Percentiles rank a stretch among this genome's conserved stretches.
phyloP scores from a whole-genome alignment of 2,113 vertebrate genomes.

The Dryoscopus gambensis region DNA sequence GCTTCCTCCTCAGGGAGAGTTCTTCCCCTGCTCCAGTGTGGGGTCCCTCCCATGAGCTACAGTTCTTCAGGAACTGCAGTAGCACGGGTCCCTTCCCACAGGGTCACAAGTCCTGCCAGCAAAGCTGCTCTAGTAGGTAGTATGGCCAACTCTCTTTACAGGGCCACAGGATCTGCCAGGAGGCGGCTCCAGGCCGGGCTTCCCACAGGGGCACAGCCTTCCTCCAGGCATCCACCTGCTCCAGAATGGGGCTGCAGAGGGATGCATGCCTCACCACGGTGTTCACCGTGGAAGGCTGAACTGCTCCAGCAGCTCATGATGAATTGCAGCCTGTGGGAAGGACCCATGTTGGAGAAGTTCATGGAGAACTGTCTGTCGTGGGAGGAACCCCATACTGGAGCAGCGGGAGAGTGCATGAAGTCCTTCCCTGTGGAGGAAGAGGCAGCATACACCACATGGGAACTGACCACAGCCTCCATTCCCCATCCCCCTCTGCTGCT shows the following conservation, averaged over 20 bases:
- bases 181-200: background rate
- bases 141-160: background rate
- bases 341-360: background rate
- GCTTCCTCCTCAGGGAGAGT: background rate
- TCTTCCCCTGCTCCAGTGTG: background rate
- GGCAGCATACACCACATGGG: too few relatives aligned
- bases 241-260: fast-evolving
- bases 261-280: fast-evolving
- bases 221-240: background rate
- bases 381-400: background rate
- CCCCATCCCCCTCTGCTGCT: fast-evolving
- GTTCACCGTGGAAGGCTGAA: background rate
- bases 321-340: background rate
- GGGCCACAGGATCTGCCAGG: background rate
- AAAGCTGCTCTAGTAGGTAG: background rate
- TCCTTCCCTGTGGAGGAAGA: background rate
- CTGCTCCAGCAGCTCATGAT: background rate
- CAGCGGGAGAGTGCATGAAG: background rate
- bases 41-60: background rate
- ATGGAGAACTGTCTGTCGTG: background rate
- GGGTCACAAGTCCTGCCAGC: background rate
- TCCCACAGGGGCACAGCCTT: background rate
- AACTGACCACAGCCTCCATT: fast-evolving
- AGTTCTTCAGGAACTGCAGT: background rate
- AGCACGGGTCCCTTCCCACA: background rate